A percentile compares a stretch with the other conserved stretches of the same genome.
Evolutionary conservation across 92 coral and sea anemone genomes (phyloP).

Genomic region (Zoanthus sansibaricus): DNA sequence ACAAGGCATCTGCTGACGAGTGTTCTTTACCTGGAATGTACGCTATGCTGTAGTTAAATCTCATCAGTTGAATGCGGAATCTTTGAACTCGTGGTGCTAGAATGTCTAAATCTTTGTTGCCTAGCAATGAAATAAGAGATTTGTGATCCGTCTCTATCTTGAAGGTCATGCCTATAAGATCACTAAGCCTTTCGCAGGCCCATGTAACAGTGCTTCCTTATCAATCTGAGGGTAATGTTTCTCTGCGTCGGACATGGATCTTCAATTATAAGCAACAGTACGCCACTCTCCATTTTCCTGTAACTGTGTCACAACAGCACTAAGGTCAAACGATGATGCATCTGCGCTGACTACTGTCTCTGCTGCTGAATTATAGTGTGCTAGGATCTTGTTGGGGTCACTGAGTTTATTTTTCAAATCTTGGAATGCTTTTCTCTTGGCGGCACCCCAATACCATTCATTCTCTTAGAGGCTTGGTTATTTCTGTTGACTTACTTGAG

Average conservation of each 20-base stretch:
- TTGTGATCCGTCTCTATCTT: slow-evolving; percentile 59
- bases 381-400: slow-evolving; percentile 9
- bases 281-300: neutral
- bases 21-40: slow-evolving; percentile 53
- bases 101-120: slow-evolving; percentile 29
- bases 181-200: neutral
- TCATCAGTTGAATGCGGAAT: slow-evolving; percentile 55
- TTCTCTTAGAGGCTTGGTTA: slow-evolving; percentile 6
- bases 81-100: slow-evolving; percentile 60
- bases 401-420: slow-evolving; percentile 9
- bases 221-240: neutral
- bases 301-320: neutral
- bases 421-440: slow-evolving; percentile 3
- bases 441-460: slow-evolving; percentile 1
- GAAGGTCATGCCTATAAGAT: slow-evolving; percentile 45
- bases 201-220: neutral
- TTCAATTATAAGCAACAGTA: neutral
- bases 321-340: neutral
- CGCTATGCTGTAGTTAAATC: slow-evolving; percentile 53
- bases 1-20: slow-evolving; percentile 48
- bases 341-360: neutral
- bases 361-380: neutral
- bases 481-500: slow-evolving; percentile 1
- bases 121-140: slow-evolving; percentile 50
- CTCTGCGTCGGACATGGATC: neutral